phyloP scores from a whole-genome alignment of 1,140 invertebrate genomes.

The Dreissena rostriformis region DNA sequence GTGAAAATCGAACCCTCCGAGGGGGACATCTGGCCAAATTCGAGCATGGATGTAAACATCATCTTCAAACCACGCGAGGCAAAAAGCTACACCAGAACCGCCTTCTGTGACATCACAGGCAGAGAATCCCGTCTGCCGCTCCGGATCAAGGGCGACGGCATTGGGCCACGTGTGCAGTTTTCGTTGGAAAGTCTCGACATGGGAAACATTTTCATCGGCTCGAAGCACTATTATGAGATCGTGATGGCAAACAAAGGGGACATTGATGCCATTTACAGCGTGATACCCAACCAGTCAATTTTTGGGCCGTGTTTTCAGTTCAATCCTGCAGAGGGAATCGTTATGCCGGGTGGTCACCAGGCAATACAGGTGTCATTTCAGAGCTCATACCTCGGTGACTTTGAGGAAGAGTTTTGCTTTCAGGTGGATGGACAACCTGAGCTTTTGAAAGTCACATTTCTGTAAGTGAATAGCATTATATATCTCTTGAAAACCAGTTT shows the following conservation, averaged over 20 bases:
- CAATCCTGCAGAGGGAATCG: slow-evolving; percentile 79
- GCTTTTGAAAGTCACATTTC: slow-evolving; percentile 74
- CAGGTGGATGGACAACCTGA: slow-evolving; percentile 79
- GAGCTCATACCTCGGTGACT: slow-evolving; percentile 79
- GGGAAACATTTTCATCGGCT: slow-evolving; percentile 81
- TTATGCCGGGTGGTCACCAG: slow-evolving; percentile 80
- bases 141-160: slow-evolving; percentile 78
- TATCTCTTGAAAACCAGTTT: not conserved
- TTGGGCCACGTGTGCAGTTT: slow-evolving; percentile 80
- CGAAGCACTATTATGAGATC: slow-evolving; percentile 80
- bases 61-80: slow-evolving; percentile 80
- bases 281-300: slow-evolving; percentile 72
- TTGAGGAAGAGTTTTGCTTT: slow-evolving; percentile 79
- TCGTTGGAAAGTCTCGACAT: slow-evolving; percentile 79
- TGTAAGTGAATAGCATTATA: slow-evolving; percentile 63
- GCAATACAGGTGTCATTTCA: slow-evolving; percentile 78
- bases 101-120: slow-evolving; percentile 81
- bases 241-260: slow-evolving; percentile 81
- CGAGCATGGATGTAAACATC: slow-evolving; percentile 75
- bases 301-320: slow-evolving; percentile 81
- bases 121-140: slow-evolving; percentile 79
- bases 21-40: slow-evolving; percentile 82
- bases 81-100: slow-evolving; percentile 76
- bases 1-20: slow-evolving; percentile 81
- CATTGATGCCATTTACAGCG: slow-evolving; percentile 81